A percentile compares a stretch with the other conserved stretches of the same genome.
These are phyloP conservation scores for Actinia equina DNA, from an alignment of 64 coral and sea anemone species.

Conservation along the genomic window DNA sequence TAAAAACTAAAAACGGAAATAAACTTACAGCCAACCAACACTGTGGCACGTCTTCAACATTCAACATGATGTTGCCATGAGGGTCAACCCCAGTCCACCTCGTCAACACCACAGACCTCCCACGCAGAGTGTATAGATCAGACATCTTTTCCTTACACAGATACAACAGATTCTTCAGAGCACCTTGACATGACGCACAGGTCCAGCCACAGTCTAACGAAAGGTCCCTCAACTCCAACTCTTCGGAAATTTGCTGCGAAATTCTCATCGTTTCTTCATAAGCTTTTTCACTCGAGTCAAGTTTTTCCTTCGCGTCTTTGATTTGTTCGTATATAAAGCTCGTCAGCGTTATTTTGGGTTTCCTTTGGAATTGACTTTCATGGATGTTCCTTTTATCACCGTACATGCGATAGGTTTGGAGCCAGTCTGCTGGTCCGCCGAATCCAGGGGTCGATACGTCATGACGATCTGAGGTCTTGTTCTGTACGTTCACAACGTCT, in stretches of 20 bases:
- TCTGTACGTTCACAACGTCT: constrained; percentile 57
- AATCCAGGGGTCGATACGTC: constrained; percentile 27
- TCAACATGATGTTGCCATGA: constrained; percentile 63
- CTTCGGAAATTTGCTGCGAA: constrained; percentile 39
- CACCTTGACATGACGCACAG: constrained; percentile 54
- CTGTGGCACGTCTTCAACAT: constrained; percentile 69
- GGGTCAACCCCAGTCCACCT: constrained; percentile 86
- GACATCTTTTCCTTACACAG: constrained; percentile 44
- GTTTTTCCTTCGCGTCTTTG: constrained; percentile 51
- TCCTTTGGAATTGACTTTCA: constrained; percentile 61
- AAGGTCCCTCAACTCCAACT: constrained; percentile 47
- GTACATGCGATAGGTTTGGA: constrained; percentile 68
- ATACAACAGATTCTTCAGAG: constrained; percentile 61
- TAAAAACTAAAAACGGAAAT: neutral
- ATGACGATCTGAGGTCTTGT: neutral
- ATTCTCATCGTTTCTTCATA: constrained; percentile 38
- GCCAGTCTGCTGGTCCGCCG: constrained; percentile 57
- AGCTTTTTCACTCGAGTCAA: constrained; percentile 34
- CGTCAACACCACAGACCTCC: constrained; percentile 53
- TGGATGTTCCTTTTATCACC: constrained; percentile 44
- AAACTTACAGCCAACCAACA: constrained; percentile 70
- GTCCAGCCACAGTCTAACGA: constrained; percentile 65
- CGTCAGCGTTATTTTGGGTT: constrained; percentile 53
- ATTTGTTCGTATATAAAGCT: constrained; percentile 62
- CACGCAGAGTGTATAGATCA: constrained; percentile 52